Conservation (phyloP, 1,140 invertebrate species). For the Glomeris maerens region DNA sequence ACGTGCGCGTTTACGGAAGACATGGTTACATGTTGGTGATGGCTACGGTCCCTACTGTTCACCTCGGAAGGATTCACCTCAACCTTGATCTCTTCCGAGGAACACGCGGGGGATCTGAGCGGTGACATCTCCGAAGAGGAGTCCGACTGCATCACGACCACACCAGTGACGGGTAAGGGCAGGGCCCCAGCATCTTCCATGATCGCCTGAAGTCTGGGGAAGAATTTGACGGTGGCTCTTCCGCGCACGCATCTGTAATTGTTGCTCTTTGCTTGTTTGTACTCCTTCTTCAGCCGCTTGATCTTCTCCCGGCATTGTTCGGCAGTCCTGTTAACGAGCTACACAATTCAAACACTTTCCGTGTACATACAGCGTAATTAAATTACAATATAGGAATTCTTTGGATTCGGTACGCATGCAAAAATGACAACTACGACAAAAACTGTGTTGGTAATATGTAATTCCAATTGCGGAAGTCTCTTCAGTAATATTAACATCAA, state of each 20-base stretch:
- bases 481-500: no score
- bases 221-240: neutral
- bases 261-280: conserved; percentile 1
- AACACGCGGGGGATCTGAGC: neutral
- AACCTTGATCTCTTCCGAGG: conserved; percentile 1
- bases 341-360: no score
- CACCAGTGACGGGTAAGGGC: neutral
- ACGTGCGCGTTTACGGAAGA: neutral
- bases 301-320: conserved; percentile 3
- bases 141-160: neutral
- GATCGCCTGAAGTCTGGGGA: neutral
- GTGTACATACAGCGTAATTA: no score
- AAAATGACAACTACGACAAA: no score
- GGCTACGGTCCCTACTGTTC: no score
- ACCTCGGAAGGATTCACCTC: neutral
- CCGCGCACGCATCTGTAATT: conserved; percentile 4
- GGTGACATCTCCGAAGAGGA: neutral
- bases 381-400: no score
- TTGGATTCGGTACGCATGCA: no score
- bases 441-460: no score
- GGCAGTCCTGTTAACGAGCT: neutral
- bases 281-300: conserved; percentile 2
- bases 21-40: no score
- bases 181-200: neutral
- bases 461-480: no score